Evolutionary conservation across 2,113 vertebrate species (phyloP).

Genomic region (Elephas maximus): DNA sequence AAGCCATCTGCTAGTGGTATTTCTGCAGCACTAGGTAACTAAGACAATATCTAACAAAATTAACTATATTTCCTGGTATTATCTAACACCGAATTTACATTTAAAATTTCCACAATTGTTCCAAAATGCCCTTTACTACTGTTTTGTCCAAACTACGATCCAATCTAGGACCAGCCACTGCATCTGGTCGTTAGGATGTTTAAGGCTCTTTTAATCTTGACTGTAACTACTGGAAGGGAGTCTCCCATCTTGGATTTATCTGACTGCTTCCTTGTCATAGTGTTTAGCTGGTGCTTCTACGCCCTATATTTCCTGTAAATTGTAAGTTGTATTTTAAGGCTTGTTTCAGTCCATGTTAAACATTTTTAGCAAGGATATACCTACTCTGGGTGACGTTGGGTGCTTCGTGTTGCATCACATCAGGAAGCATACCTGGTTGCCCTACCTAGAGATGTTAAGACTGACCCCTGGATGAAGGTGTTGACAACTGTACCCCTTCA

Average conservation of each 20-base stretch:
- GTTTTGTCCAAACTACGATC: not conserved
- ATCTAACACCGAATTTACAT: not conserved
- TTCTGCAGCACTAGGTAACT: too few species aligned
- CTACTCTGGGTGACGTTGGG: not conserved
- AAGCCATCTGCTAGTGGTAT: too few species aligned
- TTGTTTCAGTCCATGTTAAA: not conserved
- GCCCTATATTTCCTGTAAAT: constrained; percentile 9
- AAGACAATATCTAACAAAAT: not conserved
- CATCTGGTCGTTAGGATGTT: too few species aligned
- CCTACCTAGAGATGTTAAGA: not conserved
- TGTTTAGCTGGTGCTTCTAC: not conserved
- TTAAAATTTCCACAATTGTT: not conserved
- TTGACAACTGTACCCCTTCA: not conserved
- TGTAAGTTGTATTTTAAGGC: not conserved
- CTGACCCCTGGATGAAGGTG: not conserved
- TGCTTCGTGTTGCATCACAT: not conserved
- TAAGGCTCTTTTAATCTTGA: not conserved
- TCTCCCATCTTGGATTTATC: not conserved
- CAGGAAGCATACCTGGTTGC: not conserved
- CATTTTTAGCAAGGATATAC: not conserved
- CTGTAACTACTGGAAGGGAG: not conserved
- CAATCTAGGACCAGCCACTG: too few species aligned
- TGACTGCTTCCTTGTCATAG: not conserved
- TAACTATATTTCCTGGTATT: not conserved
- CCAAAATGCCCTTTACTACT: not conserved